These are phyloP conservation scores for Champsocephalus esox DNA, from an alignment of 2,797 vertebrate species.

Conservation along the genomic window DNA sequence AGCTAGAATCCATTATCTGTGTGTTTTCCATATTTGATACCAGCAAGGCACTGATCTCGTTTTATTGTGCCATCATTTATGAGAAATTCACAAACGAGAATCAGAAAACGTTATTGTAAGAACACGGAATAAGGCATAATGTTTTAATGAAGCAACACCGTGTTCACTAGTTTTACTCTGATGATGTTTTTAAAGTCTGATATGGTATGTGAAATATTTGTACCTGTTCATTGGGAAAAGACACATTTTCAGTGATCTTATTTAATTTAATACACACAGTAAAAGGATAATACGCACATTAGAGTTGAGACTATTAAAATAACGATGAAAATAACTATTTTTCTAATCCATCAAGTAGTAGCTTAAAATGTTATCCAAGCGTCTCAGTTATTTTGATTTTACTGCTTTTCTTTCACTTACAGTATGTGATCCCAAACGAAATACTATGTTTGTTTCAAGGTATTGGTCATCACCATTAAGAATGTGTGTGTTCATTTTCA, in stretches of 20 bases:
- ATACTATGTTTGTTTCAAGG: background rate
- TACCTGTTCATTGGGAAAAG: too few species aligned
- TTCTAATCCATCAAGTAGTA: too few species aligned
- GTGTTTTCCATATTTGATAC: conserved; percentile 6
- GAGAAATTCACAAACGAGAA: background rate
- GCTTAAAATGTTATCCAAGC: too few species aligned
- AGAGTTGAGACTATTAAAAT: too few species aligned
- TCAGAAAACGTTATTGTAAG: background rate
- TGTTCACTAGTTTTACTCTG: too few species aligned
- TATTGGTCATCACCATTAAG: background rate
- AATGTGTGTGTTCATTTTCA: too few species aligned
- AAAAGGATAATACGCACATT: too few species aligned
- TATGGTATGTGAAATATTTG: too few species aligned
- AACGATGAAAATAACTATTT: too few species aligned
- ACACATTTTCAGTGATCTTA: too few species aligned
- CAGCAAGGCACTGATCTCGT: background rate
- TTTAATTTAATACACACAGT: too few species aligned
- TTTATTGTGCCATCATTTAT: background rate
- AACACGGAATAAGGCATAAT: background rate
- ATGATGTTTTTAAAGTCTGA: too few species aligned
- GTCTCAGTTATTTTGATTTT: background rate
- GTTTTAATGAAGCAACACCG: background rate
- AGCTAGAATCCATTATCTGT: background rate
- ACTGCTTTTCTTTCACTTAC: background rate
- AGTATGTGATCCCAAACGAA: background rate